These are phyloP conservation scores for Neoscelio sp. DNA, from an alignment of 2,888 invertebrate species.

Conservation along the genomic window DNA sequence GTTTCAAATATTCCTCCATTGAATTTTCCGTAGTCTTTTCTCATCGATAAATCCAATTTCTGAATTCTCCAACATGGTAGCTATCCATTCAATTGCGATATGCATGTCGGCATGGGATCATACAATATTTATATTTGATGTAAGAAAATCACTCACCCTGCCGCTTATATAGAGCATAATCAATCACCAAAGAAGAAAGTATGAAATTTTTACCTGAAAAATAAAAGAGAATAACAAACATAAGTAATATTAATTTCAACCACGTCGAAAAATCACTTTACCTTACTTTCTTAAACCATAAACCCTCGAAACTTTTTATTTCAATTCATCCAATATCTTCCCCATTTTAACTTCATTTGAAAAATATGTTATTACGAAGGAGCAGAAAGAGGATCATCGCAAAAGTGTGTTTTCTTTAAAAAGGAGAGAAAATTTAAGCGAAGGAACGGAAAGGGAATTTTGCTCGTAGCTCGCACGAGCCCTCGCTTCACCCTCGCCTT, in stretches of 20 bases:
- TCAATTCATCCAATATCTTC: too few relatives aligned
- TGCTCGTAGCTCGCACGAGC: conserved; percentile 17
- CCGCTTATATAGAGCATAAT: conserved; percentile 38
- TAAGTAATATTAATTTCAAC: conserved; percentile 19
- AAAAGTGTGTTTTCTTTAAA: conserved; percentile 1
- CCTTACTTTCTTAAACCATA: too few relatives aligned
- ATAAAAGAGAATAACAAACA: conserved; percentile 10
- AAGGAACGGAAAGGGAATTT: conserved; percentile 17
- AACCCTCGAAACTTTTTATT: background rate
- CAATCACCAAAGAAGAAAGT: conserved; percentile 49
- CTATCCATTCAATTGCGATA: conserved; percentile 11
- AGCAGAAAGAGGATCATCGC: conserved; percentile 7
- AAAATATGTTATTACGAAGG: conserved; percentile 1
- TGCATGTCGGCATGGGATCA: conserved; percentile 16
- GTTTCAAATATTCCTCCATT: background rate
- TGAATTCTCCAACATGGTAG: conserved; percentile 1
- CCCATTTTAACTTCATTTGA: conserved; percentile 15
- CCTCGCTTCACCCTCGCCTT: conserved; percentile 46
- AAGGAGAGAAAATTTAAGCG: conserved; percentile 19
- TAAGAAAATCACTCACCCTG: conserved; percentile 48
- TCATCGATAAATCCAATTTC: conserved; percentile 3
- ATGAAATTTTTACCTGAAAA: conserved; percentile 57
- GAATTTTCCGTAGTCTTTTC: background rate
- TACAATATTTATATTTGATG: conserved; percentile 41
- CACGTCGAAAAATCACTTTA: too few relatives aligned